phyloP scores from a whole-genome alignment of 1,140 invertebrate genomes.

The Adoxophyes honmai region DNA sequence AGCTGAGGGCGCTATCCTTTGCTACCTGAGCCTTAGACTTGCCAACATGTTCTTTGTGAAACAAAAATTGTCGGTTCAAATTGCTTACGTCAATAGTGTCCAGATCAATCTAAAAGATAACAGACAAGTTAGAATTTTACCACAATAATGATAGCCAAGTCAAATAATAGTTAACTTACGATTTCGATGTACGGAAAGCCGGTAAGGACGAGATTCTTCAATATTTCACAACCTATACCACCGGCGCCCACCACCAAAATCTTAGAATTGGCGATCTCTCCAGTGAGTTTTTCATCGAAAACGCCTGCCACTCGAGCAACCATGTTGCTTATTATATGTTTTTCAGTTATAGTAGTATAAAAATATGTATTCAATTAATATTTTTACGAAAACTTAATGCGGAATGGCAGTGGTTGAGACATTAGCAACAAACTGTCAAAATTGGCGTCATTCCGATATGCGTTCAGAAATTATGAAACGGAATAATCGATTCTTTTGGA shows the following conservation, averaged over 20 bases:
- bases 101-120: slow-evolving; percentile 95
- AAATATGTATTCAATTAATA: slow-evolving; percentile 10
- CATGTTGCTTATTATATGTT: slow-evolving; percentile 67
- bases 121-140: slow-evolving; percentile 23
- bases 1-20: slow-evolving; percentile 90
- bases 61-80: slow-evolving; percentile 98
- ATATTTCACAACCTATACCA: slow-evolving; percentile 98
- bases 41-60: slow-evolving; percentile 98
- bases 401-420: slow-evolving; percentile 22
- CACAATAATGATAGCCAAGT: neutral
- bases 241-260: slow-evolving; percentile 97
- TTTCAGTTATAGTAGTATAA: slow-evolving; percentile 23
- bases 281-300: slow-evolving; percentile 78
- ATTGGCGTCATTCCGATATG: slow-evolving; percentile 38
- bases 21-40: slow-evolving; percentile 96
- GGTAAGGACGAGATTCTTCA: slow-evolving; percentile 97
- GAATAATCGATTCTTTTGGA: no score
- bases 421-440: slow-evolving; percentile 38
- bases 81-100: slow-evolving; percentile 99
- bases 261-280: slow-evolving; percentile 77
- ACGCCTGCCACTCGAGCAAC: slow-evolving; percentile 81
- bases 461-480: slow-evolving; percentile 28
- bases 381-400: slow-evolving; percentile 1
- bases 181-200: slow-evolving; percentile 97
- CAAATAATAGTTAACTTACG: slow-evolving; percentile 80